Evolutionary conservation across 64 coral and sea anemone genomes (phyloP).

Genomic region (Orbicella faveolata): DNA sequence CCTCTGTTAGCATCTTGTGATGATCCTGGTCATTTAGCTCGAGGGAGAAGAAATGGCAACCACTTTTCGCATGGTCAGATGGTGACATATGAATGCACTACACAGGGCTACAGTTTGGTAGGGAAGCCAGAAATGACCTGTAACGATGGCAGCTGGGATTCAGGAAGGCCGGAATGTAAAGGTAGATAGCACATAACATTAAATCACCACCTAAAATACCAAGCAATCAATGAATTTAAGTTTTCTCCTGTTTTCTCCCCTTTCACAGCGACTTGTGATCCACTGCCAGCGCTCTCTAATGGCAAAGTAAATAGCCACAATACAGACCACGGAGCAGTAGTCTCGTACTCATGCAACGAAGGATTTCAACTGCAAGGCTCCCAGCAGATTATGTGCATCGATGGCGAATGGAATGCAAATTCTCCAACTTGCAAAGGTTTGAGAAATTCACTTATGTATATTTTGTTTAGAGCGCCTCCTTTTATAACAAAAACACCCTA

Average conservation of each 20-base stretch:
- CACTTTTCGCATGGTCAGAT: neutral
- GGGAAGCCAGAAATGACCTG: neutral
- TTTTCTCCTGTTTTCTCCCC: neutral
- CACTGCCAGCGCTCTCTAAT: neutral
- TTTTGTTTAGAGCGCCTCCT: neutral
- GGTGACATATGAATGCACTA: conserved; percentile 29
- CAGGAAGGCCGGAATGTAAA: neutral
- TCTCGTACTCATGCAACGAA: conserved; percentile 2
- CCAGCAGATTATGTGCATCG: neutral
- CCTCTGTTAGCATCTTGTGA: neutral
- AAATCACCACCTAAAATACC: too few species aligned
- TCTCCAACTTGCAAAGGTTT: conserved; percentile 40
- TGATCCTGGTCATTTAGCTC: neutral
- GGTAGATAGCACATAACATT: neutral
- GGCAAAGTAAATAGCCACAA: neutral
- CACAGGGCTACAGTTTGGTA: neutral
- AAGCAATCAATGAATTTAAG: too few species aligned
- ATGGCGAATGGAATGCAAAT: conserved; percentile 39
- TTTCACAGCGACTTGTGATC: neutral
- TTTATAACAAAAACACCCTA: too few species aligned
- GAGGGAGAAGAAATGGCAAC: neutral
- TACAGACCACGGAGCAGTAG: neutral
- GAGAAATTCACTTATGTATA: neutral
- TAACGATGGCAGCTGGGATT: conserved; percentile 3
- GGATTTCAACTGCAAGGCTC: conserved; percentile 21